phyloP scores from a whole-genome alignment of 2,888 invertebrate genomes.

The Nemurella pictetii region DNA sequence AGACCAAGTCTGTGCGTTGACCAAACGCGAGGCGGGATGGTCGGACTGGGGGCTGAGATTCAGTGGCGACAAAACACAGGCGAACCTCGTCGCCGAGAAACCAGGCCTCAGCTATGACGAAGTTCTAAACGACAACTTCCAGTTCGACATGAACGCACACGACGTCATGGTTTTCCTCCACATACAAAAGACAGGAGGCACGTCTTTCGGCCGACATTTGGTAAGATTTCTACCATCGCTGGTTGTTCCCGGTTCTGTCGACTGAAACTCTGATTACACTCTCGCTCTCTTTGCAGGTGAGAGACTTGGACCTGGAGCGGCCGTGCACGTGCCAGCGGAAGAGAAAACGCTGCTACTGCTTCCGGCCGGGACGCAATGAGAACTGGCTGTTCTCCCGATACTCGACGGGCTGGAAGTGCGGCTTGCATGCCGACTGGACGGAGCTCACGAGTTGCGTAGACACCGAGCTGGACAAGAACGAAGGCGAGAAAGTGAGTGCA shows the following conservation, averaged over 20 bases:
- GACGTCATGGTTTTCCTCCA: conserved; percentile 98
- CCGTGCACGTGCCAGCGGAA: conserved; percentile 92
- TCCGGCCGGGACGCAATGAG: conserved; percentile 88
- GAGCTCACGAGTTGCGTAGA: conserved; percentile 93
- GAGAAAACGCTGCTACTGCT: conserved; percentile 88
- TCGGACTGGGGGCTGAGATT: conserved; percentile 47
- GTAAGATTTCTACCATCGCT: background rate
- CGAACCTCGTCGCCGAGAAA: conserved; percentile 46
- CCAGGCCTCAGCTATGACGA: conserved; percentile 80
- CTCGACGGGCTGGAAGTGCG: conserved; percentile 98
- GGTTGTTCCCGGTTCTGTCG: no score
- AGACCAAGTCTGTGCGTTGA: conserved; percentile 68
- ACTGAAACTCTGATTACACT: no score
- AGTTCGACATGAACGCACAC: conserved; percentile 87
- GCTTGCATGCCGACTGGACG: conserved; percentile 97
- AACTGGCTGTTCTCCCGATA: conserved; percentile 98
- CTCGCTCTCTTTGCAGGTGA: no score
- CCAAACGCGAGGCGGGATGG: conserved; percentile 44
- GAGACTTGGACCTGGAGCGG: conserved; percentile 88
- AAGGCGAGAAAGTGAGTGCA: conserved; percentile 64
- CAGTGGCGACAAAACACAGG: conserved; percentile 49
- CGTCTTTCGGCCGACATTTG: conserved; percentile 94
- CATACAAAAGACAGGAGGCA: conserved; percentile 99
- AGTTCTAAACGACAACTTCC: conserved; percentile 82
- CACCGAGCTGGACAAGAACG: conserved; percentile 86